Conservation (phyloP, 30 jellyfish, hydroid and myxozoan species). For the Turritopsis dohrnii region DNA sequence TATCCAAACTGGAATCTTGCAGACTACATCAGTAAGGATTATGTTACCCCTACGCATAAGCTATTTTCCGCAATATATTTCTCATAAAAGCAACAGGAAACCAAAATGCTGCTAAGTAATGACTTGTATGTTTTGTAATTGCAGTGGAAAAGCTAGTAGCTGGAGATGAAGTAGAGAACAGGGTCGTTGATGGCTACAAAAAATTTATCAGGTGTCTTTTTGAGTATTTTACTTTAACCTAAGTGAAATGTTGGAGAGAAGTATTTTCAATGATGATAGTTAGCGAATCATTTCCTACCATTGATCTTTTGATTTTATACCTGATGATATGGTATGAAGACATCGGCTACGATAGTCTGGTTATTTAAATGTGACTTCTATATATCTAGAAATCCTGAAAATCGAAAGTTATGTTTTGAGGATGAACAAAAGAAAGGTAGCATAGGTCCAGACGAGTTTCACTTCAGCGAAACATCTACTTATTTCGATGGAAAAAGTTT, state of each 20-base stretch:
- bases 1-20: conserved; percentile 72
- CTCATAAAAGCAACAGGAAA: not conserved
- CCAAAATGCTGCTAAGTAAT: not conserved
- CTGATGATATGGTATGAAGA: not conserved
- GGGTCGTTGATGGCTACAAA: conserved; percentile 21
- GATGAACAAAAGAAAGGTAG: not conserved
- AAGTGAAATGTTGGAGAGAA: no score
- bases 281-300: not conserved
- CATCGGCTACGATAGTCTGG: not conserved
- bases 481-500: not conserved
- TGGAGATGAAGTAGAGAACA: conserved; percentile 33
- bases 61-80: not conserved
- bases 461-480: not conserved
- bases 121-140: not conserved
- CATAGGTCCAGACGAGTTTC: not conserved
- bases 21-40: conserved; percentile 41
- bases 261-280: no score
- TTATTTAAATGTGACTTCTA: not conserved
- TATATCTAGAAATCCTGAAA: not conserved
- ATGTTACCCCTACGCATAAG: not conserved
- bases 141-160: conserved; percentile 45
- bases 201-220: not conserved
- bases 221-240: no score
- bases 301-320: not conserved
- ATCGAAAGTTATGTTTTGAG: not conserved